Conservation (phyloP, 2,797 vertebrate genomes). For the Todus mexicanus region DNA sequence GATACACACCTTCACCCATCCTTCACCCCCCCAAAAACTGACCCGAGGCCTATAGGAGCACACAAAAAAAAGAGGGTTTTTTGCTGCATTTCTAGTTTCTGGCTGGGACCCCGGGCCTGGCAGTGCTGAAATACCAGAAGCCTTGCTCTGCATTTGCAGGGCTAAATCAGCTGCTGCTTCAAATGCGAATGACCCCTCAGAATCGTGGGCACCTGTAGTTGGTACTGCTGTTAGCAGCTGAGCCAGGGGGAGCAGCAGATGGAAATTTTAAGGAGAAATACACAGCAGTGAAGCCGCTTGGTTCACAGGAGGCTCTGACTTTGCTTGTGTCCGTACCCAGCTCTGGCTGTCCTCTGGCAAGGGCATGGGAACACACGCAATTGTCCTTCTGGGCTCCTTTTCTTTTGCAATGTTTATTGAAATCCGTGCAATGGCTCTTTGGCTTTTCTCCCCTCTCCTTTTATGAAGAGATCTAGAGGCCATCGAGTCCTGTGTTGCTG, state of each 20-base stretch:
- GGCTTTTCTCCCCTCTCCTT: not conserved
- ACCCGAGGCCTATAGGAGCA: not conserved
- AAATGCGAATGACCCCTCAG: not conserved
- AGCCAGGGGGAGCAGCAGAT: not conserved
- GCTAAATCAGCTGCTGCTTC: not conserved
- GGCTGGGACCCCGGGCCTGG: not conserved
- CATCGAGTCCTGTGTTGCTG: not conserved
- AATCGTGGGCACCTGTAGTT: not conserved
- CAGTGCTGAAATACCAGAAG: not conserved
- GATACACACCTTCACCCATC: not conserved
- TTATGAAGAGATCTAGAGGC: not conserved
- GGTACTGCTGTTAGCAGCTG: not conserved
- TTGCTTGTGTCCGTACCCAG: not conserved
- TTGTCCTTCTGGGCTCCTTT: not conserved
- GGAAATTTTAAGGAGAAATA: not conserved
- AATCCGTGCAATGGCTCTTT: not conserved
- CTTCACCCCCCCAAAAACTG: not conserved
- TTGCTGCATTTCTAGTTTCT: not conserved
- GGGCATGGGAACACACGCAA: not conserved
- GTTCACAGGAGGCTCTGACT: not conserved
- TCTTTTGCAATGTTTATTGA: not conserved
- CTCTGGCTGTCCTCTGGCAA: not conserved
- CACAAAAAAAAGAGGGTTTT: not conserved
- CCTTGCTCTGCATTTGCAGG: not conserved
- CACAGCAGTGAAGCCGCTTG: not conserved